Evolutionary conservation across 2,888 invertebrate species (phyloP), one percentile per base, ranked within the genome.

Genomic region (Trachelus tabidus): DNA sequence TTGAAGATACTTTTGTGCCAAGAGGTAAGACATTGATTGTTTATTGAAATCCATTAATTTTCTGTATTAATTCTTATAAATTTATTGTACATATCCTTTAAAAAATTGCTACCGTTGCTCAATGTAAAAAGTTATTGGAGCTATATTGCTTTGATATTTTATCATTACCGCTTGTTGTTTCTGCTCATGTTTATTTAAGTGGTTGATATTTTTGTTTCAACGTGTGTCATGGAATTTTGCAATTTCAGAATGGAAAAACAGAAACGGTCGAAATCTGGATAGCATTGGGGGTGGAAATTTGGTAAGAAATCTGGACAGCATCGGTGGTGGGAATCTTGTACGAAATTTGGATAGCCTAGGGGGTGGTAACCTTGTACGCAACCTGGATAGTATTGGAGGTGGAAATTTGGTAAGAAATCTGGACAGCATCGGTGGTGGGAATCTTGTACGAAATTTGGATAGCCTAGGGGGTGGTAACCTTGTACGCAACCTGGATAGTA

Each of bases 301-400:
- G 91, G 56, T 92, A 1, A 82, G 90, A 37, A 88, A 85, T 81
- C 82, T 92, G 35, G 92, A 92, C 83, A 88, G 89, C 15, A 84
- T 92, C 33, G 92, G 94, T 4, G 93, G 93, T 1, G 92, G 92
- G 31, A 93, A 94, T 87, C 91, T 93, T 31, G 91, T 93, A 11
- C 91, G 93, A 75, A 74, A 75, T 4, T 30, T 81, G 34, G 80
- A 80, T 73, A 68, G 74, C 12, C 90, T 92, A 30, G 92, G 93
- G 12, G 93, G 93, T 30, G 92, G 92, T 0, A 92, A 93, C 85
- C 88, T 92, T 9, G 89, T 92, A 0, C 92, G 92, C 34, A 87
- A 86, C 77, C 82, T 90, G 77, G 90, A 91, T 79, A 84, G 87
- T 35, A 83, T 91, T 1, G 91, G 90, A 33, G 86, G 87, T 69